phyloP scores from a whole-genome alignment of 2,888 invertebrate genomes.

The Unio pictorum region DNA sequence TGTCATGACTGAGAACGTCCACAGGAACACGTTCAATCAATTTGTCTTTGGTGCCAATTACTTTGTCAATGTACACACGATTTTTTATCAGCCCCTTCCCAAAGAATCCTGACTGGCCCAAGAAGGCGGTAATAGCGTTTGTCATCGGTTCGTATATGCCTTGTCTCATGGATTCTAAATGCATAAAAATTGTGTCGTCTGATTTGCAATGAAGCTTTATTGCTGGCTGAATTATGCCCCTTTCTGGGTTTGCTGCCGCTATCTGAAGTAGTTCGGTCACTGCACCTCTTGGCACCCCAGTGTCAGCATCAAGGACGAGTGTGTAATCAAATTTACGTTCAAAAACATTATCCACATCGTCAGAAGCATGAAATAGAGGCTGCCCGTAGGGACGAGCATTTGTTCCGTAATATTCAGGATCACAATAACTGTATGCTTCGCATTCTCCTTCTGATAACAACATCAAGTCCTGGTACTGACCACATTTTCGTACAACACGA shows the following conservation, averaged over 20 bases:
- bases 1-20: constrained; percentile 64
- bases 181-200: constrained; percentile 62
- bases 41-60: constrained; percentile 53
- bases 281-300: constrained; percentile 51
- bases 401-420: constrained; percentile 47
- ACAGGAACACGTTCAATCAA: constrained; percentile 60
- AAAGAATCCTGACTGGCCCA: constrained; percentile 59
- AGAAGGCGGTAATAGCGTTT: constrained; percentile 53
- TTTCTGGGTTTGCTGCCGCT: constrained; percentile 59
- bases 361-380: constrained; percentile 56
- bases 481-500: constrained; percentile 60
- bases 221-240: constrained; percentile 61
- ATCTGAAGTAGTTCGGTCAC: constrained; percentile 54
- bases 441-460: constrained; percentile 57
- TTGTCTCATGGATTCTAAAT: constrained; percentile 59
- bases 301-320: constrained; percentile 58
- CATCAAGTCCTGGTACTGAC: constrained; percentile 65
- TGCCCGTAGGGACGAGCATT: constrained; percentile 49
- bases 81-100: constrained; percentile 63
- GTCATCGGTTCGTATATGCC: constrained; percentile 60
- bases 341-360: constrained; percentile 58
- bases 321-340: constrained; percentile 28
- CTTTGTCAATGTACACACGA: constrained; percentile 56
- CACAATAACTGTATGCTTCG: constrained; percentile 55
- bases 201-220: constrained; percentile 52